Evolutionary conservation across 2,797 vertebrate genomes (phyloP).

Genomic region (Acrocephalus scirpaceus): DNA sequence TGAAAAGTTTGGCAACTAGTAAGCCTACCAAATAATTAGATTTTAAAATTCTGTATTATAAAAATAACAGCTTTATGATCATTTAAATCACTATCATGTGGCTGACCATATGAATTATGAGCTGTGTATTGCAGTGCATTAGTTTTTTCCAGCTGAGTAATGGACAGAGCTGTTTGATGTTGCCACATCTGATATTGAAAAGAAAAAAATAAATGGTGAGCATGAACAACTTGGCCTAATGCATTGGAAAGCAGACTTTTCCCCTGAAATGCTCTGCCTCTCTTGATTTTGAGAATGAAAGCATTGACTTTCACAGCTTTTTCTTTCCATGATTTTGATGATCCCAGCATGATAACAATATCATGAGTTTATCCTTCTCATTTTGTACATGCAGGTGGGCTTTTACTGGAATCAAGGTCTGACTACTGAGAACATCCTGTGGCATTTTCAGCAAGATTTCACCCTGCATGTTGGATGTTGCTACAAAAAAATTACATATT

Average conservation of each 20-base stretch:
- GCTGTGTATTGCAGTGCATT: neutral
- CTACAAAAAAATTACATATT: accelerated
- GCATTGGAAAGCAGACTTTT: neutral
- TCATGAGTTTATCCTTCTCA: neutral
- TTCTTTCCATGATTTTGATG: neutral
- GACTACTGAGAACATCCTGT: neutral
- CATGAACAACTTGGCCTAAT: neutral
- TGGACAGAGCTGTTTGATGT: neutral
- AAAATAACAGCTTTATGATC: neutral
- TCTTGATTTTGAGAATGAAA: neutral
- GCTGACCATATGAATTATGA: neutral
- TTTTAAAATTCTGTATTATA: neutral
- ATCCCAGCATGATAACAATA: neutral
- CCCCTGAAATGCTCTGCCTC: neutral
- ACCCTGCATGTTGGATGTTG: neutral
- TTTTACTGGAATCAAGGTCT: neutral
- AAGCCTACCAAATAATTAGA: neutral
- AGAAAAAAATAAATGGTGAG: neutral
- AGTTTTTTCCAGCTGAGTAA: neutral
- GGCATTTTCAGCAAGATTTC: neutral
- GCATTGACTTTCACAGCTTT: neutral
- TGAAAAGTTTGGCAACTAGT: neutral
- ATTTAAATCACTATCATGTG: neutral
- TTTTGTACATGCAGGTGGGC: neutral
- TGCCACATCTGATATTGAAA: neutral